Percentiles rank a stretch among this genome's conserved stretches.
These are phyloP conservation scores for Tamias sibiricus DNA, from an alignment of 2,113 vertebrate species.

Conservation along the genomic window DNA sequence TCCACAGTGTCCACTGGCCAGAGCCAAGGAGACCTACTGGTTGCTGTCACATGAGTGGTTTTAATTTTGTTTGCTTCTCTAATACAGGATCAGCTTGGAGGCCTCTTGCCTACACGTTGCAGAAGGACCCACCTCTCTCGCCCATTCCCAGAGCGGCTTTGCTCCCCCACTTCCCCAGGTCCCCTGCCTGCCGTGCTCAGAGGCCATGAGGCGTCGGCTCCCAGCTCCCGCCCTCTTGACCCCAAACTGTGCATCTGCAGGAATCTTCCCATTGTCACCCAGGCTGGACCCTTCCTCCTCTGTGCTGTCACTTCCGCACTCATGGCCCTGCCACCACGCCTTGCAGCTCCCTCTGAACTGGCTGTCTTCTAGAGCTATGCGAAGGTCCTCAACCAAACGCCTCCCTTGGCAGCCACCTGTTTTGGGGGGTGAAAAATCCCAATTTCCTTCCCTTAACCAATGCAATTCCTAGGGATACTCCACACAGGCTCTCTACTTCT, in stretches of 20 bases:
- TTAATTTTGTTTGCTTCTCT: background rate
- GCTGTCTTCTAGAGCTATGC: background rate
- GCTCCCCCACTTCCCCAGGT: background rate
- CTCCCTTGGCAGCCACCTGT: background rate
- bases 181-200: background rate
- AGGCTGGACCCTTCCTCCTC: too few relatives aligned
- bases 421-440: background rate
- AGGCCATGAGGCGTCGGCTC: accelerated
- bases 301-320: background rate
- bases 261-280: background rate
- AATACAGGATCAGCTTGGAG: background rate
- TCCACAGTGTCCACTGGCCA: accelerated
- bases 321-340: background rate
- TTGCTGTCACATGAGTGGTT: accelerated
- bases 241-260: accelerated
- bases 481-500: background rate
- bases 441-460: background rate
- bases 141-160: background rate
- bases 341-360: background rate
- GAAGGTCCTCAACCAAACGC: background rate
- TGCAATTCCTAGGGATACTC: background rate
- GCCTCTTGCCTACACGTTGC: background rate
- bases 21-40: accelerated
- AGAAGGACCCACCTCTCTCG: background rate
- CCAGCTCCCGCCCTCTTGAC: too few relatives aligned